Base-by-base conservation (phyloP, 2,888 invertebrate genomes). In the Rhabditoides inermis region DNA sequence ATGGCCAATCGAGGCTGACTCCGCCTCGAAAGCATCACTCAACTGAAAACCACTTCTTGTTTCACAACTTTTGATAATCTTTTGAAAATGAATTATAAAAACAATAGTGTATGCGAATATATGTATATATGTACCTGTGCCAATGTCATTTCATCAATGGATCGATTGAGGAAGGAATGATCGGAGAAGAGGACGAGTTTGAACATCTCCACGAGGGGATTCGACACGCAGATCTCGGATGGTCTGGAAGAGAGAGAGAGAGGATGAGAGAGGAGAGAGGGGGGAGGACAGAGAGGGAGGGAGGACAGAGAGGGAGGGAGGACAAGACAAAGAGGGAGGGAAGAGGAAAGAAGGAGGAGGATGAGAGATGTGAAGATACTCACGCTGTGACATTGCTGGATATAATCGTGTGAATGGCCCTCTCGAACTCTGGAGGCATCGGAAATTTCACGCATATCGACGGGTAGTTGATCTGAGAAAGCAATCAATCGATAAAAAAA, bases 371-470 rank as follows among this genome's bases (percentile, higher is more conserved):
- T 40, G 10, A 41, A 26, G 32, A 36, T 26, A 63, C 68, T 55
- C 50, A 67, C 69, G 67, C 66, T 27, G 69, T 64, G 40, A 68
- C 61, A 51, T 72, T 70, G 7, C 69, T 68, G 10, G 67, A 49
- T 45, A 70, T 60, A 27, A 73, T 52, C 20, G 62, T 51, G 42
- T 64, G 59, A 20, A 73, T 51, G 18, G 69, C 68, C 40, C 61
- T 58, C 41, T 65, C 63, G 61, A 73, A 68, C 42, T 73, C 71
- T 25, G 64, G 64, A 22, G 73, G 73, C 59, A 73, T 68, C 40
- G 74, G 74, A 47, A 75, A 72, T 51, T 73, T 73, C 45, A 74
- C 73, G 44, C 74, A 74, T 7, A 74, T 69, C 12, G 67, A 66
- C 18, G 72, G 70, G 51, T 75, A 74, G 52, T 60, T 70, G 51